Evolutionary conservation across 2,113 vertebrate species (phyloP), one percentile per base, ranked within the genome.

Genomic region (Anseranas semipalmata): DNA sequence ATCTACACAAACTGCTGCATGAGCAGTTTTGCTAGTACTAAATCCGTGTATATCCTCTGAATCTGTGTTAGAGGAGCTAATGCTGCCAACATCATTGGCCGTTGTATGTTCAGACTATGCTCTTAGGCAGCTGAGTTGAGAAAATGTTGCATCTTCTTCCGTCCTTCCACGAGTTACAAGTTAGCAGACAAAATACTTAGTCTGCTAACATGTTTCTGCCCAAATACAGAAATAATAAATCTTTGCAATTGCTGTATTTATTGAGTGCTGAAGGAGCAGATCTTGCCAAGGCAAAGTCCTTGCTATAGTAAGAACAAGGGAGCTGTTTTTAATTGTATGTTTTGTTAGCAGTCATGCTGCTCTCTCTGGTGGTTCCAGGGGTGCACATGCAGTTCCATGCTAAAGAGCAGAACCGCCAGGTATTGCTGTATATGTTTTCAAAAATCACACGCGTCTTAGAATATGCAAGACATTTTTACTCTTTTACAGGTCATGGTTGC

Each of bases 241-340:
- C 45, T 63, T 79, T 21, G 2, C n/a, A 91, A 89, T 25, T 58
- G 33, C 58, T 93, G 10, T 66, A 41, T 90, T 89, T 91, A 68
- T 46, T 73, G 78, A 82, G 55, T 39, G 71, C 55, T 86, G 78
- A 83, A 85, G 52, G 33, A 74, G 58, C 74, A 93, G 50, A 39
- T 79, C 56, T 79, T 87, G 90, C 88, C 85, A 92, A 41, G 58
- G 48, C 63, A 22, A 85, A 72, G 45, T 70, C 62, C 71, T 87
- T 94, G 71, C 58, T 87, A 6, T 33, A 75, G 55, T 32, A 68
- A 78, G 48, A 95, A 32, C 10, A 35, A 59, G 43, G 43, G 27
- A 60, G 3, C 27, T 46, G 20, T 45, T 46, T 37, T 17, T n/a
- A n/a, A n/a, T n/a, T 75, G 39, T 1, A 2, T 2, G 80, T 62